Conservation (phyloP, 2,888 invertebrate genomes). For the Dolichopus griseipennis region DNA sequence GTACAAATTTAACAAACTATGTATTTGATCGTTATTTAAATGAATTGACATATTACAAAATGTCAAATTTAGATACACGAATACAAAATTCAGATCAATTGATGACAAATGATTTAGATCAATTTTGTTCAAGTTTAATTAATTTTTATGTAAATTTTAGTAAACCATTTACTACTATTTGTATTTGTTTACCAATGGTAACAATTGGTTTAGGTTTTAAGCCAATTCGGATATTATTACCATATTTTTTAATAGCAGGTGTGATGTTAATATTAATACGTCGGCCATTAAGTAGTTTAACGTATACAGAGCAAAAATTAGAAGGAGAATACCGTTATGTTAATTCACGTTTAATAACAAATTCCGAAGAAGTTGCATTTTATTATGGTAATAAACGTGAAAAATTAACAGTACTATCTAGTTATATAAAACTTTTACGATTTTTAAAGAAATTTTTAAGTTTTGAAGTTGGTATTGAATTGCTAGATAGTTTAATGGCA, state of each 20-base stretch:
- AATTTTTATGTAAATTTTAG: conserved; percentile 87
- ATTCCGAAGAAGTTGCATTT: conserved; percentile 78
- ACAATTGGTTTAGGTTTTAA: conserved; percentile 71
- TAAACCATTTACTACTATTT: conserved; percentile 90
- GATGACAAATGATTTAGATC: conserved; percentile 91
- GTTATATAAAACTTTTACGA: conserved; percentile 78
- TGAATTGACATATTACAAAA: conserved; percentile 93
- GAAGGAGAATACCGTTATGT: conserved; percentile 98
- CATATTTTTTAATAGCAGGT: conserved; percentile 81
- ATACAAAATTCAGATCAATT: conserved; percentile 95
- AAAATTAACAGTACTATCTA: conserved; percentile 74
- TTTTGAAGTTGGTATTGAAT: conserved; percentile 85
- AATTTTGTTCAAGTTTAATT: conserved; percentile 91
- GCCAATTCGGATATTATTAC: conserved; percentile 83
- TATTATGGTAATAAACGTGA: conserved; percentile 79
- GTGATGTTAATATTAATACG: conserved; percentile 76
- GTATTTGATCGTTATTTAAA: conserved; percentile 87
- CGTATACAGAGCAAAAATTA: conserved; percentile 89
- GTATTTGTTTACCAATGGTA: conserved; percentile 84
- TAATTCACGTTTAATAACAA: conserved; percentile 91
- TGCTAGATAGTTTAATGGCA: conserved; percentile 91
- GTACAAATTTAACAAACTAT: conserved; percentile 79
- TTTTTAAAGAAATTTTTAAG: conserved; percentile 81
- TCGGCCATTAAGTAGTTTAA: conserved; percentile 77
- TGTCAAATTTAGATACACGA: conserved; percentile 89